Conservation (phyloP, 2,113 vertebrate genomes). For the Grammomys dolichurus region DNA sequence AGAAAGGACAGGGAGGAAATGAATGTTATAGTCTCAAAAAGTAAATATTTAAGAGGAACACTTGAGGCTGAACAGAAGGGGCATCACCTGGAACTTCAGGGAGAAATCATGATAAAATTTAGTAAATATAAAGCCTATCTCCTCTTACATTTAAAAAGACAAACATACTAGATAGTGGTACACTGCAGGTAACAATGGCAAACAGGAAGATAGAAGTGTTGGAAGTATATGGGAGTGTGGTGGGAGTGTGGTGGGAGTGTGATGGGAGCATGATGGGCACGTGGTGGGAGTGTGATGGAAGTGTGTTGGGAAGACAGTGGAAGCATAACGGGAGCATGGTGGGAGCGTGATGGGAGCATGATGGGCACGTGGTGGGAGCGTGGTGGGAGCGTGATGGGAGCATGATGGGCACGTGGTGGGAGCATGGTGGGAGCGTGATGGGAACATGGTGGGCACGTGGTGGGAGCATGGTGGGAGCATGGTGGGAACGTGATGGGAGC, state of each 20-base stretch:
- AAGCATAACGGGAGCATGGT: too few species aligned
- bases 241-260: background rate
- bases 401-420: background rate
- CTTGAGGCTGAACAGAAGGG: background rate
- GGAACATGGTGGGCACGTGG: accelerated
- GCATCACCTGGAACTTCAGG: background rate
- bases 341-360: background rate
- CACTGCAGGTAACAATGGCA: background rate
- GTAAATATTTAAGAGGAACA: background rate
- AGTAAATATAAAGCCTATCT: background rate
- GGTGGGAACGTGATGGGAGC: accelerated
- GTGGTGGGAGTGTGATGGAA: background rate
- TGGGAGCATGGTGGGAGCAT: background rate
- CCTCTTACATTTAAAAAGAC: background rate
- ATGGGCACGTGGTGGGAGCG: accelerated
- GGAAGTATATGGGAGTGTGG: background rate
- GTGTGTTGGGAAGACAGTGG: background rate
- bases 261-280: too few species aligned
- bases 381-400: too few species aligned
- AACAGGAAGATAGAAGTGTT: background rate
- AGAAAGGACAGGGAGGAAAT: background rate
- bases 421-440: background rate
- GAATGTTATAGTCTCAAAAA: background rate
- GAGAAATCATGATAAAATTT: background rate
- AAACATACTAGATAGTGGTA: background rate